Evolutionary conservation across 2,888 invertebrate genomes (phyloP).

Genomic region (Ochlodes sylvanus): DNA sequence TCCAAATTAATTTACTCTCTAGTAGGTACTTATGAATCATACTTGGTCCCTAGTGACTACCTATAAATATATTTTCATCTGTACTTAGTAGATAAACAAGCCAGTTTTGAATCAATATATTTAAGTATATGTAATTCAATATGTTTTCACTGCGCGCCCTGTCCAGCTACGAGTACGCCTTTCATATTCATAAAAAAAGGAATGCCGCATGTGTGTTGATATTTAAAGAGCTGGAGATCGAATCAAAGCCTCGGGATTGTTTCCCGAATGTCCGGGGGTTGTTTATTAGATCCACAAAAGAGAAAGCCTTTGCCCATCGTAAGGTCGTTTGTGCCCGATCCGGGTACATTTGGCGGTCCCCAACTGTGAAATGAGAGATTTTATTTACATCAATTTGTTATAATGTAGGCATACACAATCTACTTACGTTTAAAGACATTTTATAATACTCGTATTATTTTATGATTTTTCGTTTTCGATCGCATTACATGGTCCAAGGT

Average conservation of each 20-base stretch:
- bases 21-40: no score
- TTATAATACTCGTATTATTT: no score
- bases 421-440: no score
- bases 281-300: slow-evolving; percentile 75
- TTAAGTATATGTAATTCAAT: no score
- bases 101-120: no score
- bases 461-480: no score
- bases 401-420: not conserved
- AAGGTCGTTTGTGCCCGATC: slow-evolving; percentile 15
- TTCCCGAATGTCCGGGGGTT: slow-evolving; percentile 69
- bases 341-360: slow-evolving; percentile 17
- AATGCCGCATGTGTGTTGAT: slow-evolving; percentile 17
- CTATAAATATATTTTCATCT: no score
- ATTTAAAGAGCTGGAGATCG: slow-evolving; percentile 43
- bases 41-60: no score
- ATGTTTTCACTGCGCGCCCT: not conserved
- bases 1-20: no score
- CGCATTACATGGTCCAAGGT: no score
- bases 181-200: not conserved
- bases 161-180: not conserved
- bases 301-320: slow-evolving; percentile 27
- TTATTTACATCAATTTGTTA: slow-evolving; percentile 11
- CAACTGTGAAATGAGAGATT: slow-evolving; percentile 16
- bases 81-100: no score
- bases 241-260: slow-evolving; percentile 64